A percentile compares a stretch with the other conserved stretches of the same genome.
These are phyloP conservation scores for Cynopterus sphinx DNA, from an alignment of 2,797 vertebrate genomes.

Conservation along the genomic window DNA sequence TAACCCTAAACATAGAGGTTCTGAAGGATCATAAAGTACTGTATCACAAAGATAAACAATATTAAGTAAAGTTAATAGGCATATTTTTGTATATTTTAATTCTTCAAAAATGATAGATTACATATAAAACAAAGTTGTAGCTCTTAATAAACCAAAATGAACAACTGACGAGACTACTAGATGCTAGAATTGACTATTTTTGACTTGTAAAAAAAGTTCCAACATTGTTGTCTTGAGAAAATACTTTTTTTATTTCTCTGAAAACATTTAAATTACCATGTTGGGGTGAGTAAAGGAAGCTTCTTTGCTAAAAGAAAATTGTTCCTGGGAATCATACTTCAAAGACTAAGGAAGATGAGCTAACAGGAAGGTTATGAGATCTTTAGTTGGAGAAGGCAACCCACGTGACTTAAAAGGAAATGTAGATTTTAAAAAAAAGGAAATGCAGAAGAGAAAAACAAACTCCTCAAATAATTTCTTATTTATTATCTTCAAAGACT, in stretches of 20 bases:
- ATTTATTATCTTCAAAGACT: conserved; percentile 22
- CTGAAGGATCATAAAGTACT: neutral
- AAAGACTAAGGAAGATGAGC: neutral
- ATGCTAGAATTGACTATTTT: neutral
- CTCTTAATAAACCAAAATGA: conserved; percentile 29
- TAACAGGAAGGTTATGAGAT: neutral
- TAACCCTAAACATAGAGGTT: neutral
- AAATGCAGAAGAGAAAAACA: neutral
- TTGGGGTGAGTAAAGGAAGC: neutral
- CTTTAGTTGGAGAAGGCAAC: neutral
- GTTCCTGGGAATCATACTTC: neutral
- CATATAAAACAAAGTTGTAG: neutral
- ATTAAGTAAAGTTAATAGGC: neutral
- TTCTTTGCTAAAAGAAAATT: neutral
- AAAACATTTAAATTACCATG: neutral
- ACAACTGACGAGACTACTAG: neutral
- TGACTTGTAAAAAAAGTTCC: neutral
- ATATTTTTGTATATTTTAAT: neutral
- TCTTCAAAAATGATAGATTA: neutral
- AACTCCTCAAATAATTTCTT: neutral
- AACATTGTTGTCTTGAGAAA: neutral
- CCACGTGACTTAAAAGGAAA: neutral
- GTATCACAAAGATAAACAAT: neutral
- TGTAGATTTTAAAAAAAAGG: neutral
- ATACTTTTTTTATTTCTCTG: neutral